Percentiles rank a stretch among this genome's conserved stretches.
phyloP scores from a whole-genome alignment of 1,140 invertebrate genomes.

The Pinna nobilis region DNA sequence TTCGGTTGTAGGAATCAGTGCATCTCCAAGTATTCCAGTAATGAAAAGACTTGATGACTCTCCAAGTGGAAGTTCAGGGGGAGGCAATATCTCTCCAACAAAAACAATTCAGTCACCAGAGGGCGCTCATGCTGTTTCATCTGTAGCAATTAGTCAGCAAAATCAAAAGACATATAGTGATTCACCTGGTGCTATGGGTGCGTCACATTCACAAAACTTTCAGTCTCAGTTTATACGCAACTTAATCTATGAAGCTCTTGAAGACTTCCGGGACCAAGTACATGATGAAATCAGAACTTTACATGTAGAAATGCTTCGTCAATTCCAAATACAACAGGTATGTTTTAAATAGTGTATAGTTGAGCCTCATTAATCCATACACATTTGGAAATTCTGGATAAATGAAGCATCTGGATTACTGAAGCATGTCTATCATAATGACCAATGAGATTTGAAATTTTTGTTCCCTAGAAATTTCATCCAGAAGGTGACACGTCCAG shows the following conservation, averaged over 20 bases:
- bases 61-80: constrained; percentile 7
- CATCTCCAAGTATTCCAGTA: background rate
- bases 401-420: too few species aligned
- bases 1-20: background rate
- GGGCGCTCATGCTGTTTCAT: constrained; percentile 1
- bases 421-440: too few species aligned
- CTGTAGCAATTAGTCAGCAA: background rate
- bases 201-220: constrained; percentile 18
- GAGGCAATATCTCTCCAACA: background rate
- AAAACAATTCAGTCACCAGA: constrained; percentile 4
- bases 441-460: too few species aligned
- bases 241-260: constrained; percentile 32
- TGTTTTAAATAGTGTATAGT: background rate
- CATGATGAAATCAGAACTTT: constrained; percentile 30
- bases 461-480: too few species aligned
- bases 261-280: constrained; percentile 38
- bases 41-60: constrained; percentile 5
- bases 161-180: background rate
- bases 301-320: constrained; percentile 39
- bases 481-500: too few species aligned
- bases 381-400: too few species aligned
- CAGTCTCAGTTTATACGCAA: constrained; percentile 40
- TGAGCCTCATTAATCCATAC: too few species aligned
- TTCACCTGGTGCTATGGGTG: constrained; percentile 12
- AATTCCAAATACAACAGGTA: constrained; percentile 43